phyloP scores from a whole-genome alignment of 2,113 vertebrate genomes.

The Myotis brandtii region DNA sequence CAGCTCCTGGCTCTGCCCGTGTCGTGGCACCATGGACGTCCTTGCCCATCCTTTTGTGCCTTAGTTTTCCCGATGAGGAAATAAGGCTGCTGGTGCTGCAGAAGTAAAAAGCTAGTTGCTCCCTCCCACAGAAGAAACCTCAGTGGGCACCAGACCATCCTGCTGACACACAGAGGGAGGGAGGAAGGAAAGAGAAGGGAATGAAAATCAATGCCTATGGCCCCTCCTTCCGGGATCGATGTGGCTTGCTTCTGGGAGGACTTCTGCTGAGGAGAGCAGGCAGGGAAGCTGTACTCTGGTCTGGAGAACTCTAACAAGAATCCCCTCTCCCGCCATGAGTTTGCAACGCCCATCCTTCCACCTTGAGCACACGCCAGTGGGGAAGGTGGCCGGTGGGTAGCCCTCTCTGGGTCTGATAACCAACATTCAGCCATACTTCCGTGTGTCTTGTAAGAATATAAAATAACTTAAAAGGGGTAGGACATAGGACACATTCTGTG shows the following conservation, averaged over 20 bases:
- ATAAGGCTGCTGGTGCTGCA: background rate
- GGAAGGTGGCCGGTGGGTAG: accelerated
- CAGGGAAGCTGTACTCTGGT: background rate
- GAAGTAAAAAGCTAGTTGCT: background rate
- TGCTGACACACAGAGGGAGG: background rate
- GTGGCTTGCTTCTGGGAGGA: background rate
- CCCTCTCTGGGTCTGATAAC: background rate
- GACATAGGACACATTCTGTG: background rate
- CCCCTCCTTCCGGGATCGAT: background rate
- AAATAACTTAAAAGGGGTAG: background rate
- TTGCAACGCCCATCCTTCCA: background rate
- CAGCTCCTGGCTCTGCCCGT: background rate
- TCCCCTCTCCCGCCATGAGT: background rate
- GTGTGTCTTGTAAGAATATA: background rate
- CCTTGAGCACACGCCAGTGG: background rate
- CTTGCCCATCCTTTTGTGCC: background rate
- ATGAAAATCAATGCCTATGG: background rate
- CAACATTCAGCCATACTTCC: background rate
- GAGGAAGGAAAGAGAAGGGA: background rate
- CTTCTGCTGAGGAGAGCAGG: background rate
- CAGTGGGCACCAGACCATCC: background rate
- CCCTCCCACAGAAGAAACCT: background rate
- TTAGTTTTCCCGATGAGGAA: background rate
- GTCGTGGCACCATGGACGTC: background rate
- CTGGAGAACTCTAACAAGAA: background rate